These are phyloP conservation scores for Amitus sp. DNA, from an alignment of 2,888 invertebrate genomes.

Conservation along the genomic window DNA sequence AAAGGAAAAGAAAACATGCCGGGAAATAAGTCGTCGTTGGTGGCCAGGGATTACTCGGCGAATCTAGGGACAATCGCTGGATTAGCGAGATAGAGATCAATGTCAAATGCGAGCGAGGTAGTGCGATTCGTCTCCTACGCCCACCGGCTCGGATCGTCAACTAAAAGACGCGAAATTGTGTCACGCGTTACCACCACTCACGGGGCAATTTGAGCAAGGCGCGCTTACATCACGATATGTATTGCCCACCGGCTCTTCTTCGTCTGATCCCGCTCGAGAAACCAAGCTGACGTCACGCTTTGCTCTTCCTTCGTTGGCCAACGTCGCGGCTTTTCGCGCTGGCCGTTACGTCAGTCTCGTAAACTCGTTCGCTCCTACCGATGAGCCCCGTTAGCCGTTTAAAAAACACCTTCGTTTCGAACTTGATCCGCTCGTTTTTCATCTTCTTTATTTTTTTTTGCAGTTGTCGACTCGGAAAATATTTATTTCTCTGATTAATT, in stretches of 20 bases:
- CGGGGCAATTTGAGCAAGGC: constrained; percentile 45
- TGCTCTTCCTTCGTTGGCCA: neutral
- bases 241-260: constrained; percentile 13
- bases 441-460: no score
- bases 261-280: constrained; percentile 32
- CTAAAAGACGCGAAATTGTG: constrained; percentile 51
- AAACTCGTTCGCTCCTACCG: constrained; percentile 19
- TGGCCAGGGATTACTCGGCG: constrained; percentile 4
- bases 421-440: neutral
- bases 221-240: constrained; percentile 24
- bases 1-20: no score
- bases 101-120: constrained; percentile 55
- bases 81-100: constrained; percentile 62
- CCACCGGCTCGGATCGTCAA: constrained; percentile 60
- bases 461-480: no score
- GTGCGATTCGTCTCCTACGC: constrained; percentile 60
- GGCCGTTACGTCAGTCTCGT: constrained; percentile 10
- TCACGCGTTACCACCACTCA: constrained; percentile 49
- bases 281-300: constrained; percentile 39
- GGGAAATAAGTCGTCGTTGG: neutral
- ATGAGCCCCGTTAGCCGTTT: constrained; percentile 7
- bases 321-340: no score
- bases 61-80: constrained; percentile 52
- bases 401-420: constrained; percentile 11
- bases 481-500: no score